Evolutionary conservation across 1,140 invertebrate species (phyloP), one percentile per base, ranked within the genome.

Genomic region (Macrobrachium nipponense): DNA sequence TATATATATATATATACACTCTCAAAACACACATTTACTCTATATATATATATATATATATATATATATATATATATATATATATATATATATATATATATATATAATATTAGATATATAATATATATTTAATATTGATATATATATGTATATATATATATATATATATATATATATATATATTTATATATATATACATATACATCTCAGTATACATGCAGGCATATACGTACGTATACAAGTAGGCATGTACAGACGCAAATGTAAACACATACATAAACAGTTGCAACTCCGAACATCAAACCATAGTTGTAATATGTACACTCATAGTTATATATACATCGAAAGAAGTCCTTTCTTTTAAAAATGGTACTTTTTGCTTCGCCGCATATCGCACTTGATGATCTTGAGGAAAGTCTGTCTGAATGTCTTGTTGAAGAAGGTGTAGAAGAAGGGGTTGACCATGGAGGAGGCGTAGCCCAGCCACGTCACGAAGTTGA

Each of bases 361-460:
- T 85, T n/a, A 85, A 14, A 86, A 73, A 73, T 88, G 75, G n/a
- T 88, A 88, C 43, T 88, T 88, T 58, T 80, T 86, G 14, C 66
- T 76, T 3, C 79, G 36, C 44, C 73, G 82, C 79, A 88, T 88
- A 8, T 88, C 59, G 91, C 96, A 97, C 43, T 94, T 91, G n/a
- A 98, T 90, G 1, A 98, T 96, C 90, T 96, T 96, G 89, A 96
- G 95, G 91, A 98, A 98, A 0, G 97, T 96, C 90, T 97, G 95
- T 62, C 97, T 92, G 91, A 98, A 98, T 61, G 97, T 95, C 90
- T 97, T 96, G 91, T 98, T 98, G 92, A 98, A 98, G 86, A 98
- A 96, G 4, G 97, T 98, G 91, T 98, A 98, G 91, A 98, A 97
- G 87, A 97, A 96, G 0, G 97, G 97, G 92, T 98, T 98, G 15